Percentiles rank a stretch among this genome's conserved stretches.
Evolutionary conservation across 2,113 vertebrate genomes (phyloP).

Genomic region (Dunckerocampus dactyliophorus): DNA sequence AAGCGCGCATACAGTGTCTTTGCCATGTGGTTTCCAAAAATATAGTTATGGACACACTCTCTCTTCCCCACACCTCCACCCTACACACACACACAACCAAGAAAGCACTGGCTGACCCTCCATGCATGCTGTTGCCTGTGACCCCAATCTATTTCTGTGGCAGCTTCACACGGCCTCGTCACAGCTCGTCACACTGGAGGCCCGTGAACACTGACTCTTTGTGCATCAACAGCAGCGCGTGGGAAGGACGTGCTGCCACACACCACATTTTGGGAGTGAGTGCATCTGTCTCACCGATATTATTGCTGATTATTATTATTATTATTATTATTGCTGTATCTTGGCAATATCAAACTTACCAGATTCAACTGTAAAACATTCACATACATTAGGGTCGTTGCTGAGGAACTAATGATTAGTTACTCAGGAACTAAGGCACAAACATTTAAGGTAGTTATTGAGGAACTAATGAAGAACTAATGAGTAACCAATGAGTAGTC

Average conservation of each 20-base stretch:
- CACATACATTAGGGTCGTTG: too few relatives aligned
- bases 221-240: conserved; percentile 41
- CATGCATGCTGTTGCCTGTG: conserved; percentile 56
- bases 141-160: conserved; percentile 67
- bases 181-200: conserved; percentile 52
- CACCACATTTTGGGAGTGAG: conserved; percentile 16
- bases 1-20: conserved; percentile 38
- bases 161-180: conserved; percentile 58
- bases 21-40: conserved; percentile 58
- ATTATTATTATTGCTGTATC: too few relatives aligned
- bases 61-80: conserved; percentile 19
- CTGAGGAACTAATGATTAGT: too few relatives aligned
- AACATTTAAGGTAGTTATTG: too few relatives aligned
- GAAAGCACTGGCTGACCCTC: conserved; percentile 51
- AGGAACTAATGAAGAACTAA: too few relatives aligned
- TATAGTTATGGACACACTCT: conserved; percentile 40
- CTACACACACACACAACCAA: conserved; percentile 40
- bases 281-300: conserved; percentile 32
- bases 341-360: too few relatives aligned
- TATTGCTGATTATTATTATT: too few relatives aligned
- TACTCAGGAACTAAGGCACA: too few relatives aligned
- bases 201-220: conserved; percentile 67
- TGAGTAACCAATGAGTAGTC: too few relatives aligned
- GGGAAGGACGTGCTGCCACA: conserved; percentile 42
- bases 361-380: too few relatives aligned